These are phyloP conservation scores for Ctenodactylus gundi DNA, from an alignment of 2,113 vertebrate genomes.

Conservation along the genomic window DNA sequence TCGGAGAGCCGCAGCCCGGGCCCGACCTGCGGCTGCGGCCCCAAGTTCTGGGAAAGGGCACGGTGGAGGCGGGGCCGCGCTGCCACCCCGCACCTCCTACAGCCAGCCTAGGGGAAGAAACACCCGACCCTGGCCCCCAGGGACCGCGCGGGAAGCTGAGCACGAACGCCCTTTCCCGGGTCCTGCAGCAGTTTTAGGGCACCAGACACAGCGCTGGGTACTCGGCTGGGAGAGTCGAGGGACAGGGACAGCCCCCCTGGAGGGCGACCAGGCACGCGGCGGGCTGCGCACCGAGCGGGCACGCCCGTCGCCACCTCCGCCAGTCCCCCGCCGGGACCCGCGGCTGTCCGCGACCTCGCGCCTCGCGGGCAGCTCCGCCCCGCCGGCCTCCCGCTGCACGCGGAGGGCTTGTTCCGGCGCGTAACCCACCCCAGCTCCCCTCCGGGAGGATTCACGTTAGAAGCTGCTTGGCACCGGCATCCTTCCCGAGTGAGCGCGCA, in stretches of 20 bases:
- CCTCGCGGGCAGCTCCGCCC: background rate
- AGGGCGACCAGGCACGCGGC: background rate
- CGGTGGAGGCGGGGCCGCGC: background rate
- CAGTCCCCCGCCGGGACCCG: background rate
- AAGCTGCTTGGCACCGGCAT: background rate
- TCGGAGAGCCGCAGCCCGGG: background rate
- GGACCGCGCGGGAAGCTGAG: background rate
- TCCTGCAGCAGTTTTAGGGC: background rate
- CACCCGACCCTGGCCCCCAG: background rate
- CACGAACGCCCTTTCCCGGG: background rate
- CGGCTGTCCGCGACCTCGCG: background rate
- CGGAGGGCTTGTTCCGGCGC: background rate
- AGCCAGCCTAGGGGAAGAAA: background rate
- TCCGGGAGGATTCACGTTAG: background rate
- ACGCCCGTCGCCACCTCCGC: background rate
- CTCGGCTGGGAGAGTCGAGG: background rate
- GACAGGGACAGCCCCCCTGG: background rate
- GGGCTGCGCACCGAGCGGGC: background rate
- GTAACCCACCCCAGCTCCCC: background rate
- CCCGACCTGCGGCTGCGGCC: background rate
- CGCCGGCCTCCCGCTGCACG: background rate
- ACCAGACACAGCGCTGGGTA: background rate
- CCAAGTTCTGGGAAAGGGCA: background rate
- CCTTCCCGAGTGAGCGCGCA: background rate
- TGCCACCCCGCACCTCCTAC: background rate